Evolutionary conservation across 2,113 vertebrate genomes (phyloP).

Genomic region (Vidua macroura): DNA sequence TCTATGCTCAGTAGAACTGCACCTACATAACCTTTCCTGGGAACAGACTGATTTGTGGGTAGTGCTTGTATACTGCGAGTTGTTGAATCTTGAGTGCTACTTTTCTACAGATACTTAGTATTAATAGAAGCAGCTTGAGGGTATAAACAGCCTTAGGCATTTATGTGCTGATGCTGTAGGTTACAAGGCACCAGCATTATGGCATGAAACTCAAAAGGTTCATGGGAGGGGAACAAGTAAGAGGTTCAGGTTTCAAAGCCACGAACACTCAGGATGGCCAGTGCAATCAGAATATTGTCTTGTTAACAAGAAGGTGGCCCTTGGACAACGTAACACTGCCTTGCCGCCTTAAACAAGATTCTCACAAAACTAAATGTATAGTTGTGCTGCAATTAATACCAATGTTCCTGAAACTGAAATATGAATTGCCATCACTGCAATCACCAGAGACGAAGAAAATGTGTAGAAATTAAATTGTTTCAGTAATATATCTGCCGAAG

Average conservation of each 20-base stretch:
- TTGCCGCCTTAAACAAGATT: neutral
- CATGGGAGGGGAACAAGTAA: neutral
- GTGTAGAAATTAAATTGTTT: constrained; percentile 65
- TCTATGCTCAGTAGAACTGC: neutral
- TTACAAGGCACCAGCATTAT: neutral
- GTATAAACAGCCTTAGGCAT: neutral
- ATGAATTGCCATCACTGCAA: constrained; percentile 42
- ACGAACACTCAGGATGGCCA: neutral
- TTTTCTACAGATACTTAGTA: neutral
- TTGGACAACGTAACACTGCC: neutral
- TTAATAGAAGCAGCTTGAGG: constrained; percentile 11
- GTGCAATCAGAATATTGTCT: neutral
- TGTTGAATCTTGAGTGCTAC: neutral
- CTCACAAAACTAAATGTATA: neutral
- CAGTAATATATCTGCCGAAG: constrained; percentile 58
- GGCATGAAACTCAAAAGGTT: neutral
- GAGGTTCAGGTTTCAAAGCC: neutral
- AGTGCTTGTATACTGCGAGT: neutral
- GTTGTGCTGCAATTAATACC: neutral
- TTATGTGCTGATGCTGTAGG: neutral
- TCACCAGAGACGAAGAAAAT: constrained; percentile 50
- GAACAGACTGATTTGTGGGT: constrained; percentile 11
- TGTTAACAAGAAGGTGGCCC: neutral
- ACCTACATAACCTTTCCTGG: neutral
- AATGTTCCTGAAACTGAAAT: constrained; percentile 14